Percentiles rank a stretch among this genome's conserved stretches.
Conservation (phyloP, 2,113 vertebrate genomes). For the Salvator merianae region DNA sequence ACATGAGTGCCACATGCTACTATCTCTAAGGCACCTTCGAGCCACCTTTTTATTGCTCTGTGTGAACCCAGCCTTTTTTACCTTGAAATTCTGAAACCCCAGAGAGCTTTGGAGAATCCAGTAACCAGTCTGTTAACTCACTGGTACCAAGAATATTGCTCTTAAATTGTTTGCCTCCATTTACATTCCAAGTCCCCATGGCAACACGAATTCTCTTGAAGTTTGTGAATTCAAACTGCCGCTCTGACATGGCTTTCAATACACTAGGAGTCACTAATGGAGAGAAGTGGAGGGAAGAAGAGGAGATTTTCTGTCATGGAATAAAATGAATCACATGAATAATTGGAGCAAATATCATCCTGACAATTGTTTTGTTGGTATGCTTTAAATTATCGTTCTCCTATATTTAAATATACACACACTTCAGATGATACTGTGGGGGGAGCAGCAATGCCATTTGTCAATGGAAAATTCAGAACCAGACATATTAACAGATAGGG, state of each 20-base stretch:
- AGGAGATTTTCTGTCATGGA: not conserved
- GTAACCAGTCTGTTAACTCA: constrained; percentile 79
- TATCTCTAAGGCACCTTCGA: no score
- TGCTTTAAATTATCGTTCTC: constrained; percentile 23
- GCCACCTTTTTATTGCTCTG: not conserved
- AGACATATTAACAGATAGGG: not conserved
- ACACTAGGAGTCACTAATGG: constrained; percentile 74
- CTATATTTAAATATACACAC: not conserved
- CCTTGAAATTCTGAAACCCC: constrained; percentile 71
- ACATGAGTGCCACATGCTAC: no score
- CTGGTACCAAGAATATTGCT: constrained; percentile 77
- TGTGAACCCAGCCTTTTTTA: constrained; percentile 50
- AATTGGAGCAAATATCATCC: not conserved
- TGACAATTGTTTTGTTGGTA: constrained; percentile 9
- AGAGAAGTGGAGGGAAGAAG: not conserved
- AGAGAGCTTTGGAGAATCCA: constrained; percentile 74
- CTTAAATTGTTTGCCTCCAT: constrained; percentile 81
- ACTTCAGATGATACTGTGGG: not conserved
- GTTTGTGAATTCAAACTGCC: constrained; percentile 81
- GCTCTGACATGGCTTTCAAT: constrained; percentile 80
- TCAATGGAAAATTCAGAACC: not conserved
- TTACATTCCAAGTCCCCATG: constrained; percentile 81
- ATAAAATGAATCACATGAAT: constrained; percentile 2
- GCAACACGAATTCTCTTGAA: constrained; percentile 74
- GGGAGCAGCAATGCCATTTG: not conserved